Percentiles rank a stretch among this genome's conserved stretches.
Conservation (phyloP, 2,113 vertebrate species). For the Pteronura brasiliensis region DNA sequence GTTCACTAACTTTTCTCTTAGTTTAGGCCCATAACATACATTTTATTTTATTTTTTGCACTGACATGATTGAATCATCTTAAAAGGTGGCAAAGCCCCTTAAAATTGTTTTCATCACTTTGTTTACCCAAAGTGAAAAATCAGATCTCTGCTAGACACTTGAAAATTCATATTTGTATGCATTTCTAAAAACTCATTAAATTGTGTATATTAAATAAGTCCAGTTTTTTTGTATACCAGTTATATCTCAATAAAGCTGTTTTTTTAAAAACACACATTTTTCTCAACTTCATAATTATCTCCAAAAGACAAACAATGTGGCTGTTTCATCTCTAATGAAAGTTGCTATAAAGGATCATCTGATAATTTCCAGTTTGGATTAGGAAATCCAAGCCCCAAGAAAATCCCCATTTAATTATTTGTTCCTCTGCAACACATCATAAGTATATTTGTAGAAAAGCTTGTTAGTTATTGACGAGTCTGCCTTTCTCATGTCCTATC, state of each 20-base stretch:
- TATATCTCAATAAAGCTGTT: background rate
- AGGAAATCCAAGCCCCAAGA: background rate
- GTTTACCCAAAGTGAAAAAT: background rate
- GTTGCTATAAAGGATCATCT: background rate
- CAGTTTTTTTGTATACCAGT: background rate
- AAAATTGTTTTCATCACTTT: background rate
- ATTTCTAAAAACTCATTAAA: background rate
- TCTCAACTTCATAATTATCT: background rate
- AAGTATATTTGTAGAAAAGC: background rate
- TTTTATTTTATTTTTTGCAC: background rate
- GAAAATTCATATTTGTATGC: background rate
- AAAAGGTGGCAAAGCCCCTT: background rate
- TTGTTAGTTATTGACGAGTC: background rate
- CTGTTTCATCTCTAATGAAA: background rate
- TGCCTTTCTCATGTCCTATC: background rate
- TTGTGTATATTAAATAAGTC: background rate
- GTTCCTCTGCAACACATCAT: background rate
- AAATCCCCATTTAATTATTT: background rate
- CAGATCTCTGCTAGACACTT: background rate
- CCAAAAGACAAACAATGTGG: background rate
- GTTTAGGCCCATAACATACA: background rate
- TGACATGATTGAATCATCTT: background rate
- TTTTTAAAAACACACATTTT: background rate
- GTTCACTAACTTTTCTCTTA: background rate
- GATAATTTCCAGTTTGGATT: background rate